phyloP scores from a whole-genome alignment of 2,888 invertebrate genomes.

The Oeneis ivallda region DNA sequence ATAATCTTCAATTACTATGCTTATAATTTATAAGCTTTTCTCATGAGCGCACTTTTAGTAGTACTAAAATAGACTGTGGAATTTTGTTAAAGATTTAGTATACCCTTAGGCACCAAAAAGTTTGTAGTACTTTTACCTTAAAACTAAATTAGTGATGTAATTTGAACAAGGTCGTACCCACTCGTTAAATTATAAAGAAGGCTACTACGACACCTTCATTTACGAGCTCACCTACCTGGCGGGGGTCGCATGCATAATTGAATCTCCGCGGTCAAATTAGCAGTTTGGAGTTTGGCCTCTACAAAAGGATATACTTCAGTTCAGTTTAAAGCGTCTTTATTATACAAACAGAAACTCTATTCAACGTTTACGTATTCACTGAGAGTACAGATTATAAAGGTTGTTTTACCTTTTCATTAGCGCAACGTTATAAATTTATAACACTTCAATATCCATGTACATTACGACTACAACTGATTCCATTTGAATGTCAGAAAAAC shows the following conservation, averaged over 20 bases:
- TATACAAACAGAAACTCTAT: slow-evolving; percentile 69
- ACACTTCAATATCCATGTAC: too few species aligned
- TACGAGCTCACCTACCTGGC: slow-evolving; percentile 54
- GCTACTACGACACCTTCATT: slow-evolving; percentile 74
- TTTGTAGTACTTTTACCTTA: neutral
- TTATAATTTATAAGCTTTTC: too few species aligned
- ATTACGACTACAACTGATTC: too few species aligned
- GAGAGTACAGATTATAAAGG: slow-evolving; percentile 45
- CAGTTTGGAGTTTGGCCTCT: slow-evolving; percentile 58
- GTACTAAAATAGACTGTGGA: too few species aligned
- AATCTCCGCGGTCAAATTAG: slow-evolving; percentile 80
- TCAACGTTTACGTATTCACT: slow-evolving; percentile 66
- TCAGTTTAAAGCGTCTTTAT: slow-evolving; percentile 74
- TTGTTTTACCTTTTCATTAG: too few species aligned
- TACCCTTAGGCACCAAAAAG: neutral
- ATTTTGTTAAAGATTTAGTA: too few species aligned
- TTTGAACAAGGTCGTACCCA: slow-evolving; percentile 34
- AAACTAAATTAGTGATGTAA: slow-evolving; percentile 12
- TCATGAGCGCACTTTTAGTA: too few species aligned
- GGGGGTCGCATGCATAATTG: slow-evolving; percentile 78
- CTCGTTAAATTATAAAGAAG: slow-evolving; percentile 80
- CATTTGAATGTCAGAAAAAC: too few species aligned
- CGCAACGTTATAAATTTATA: too few species aligned
- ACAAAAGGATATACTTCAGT: slow-evolving; percentile 72
- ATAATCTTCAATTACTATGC: too few species aligned